A percentile compares a stretch with the other conserved stretches of the same genome.
phyloP scores from a whole-genome alignment of 2,888 invertebrate species.

The Cheilosia urbana region DNA sequence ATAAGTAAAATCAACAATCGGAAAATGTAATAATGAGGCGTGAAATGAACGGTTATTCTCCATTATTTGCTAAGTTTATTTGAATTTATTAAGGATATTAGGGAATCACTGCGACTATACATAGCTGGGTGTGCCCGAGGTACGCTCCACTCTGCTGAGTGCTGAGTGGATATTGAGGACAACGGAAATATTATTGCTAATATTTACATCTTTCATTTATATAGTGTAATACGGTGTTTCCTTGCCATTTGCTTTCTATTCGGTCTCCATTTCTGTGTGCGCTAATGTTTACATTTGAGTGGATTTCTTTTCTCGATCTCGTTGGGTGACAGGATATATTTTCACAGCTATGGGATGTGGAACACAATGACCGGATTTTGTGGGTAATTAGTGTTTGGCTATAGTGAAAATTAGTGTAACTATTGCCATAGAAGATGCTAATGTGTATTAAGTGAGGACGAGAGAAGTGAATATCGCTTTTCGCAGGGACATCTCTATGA shows the following conservation, averaged over 20 bases:
- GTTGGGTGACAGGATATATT: constrained; percentile 52
- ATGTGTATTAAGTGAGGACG: not conserved
- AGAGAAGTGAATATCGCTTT: not conserved
- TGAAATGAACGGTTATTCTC: constrained; percentile 76
- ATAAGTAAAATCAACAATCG: constrained; percentile 76
- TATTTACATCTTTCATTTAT: constrained; percentile 69
- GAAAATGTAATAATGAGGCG: constrained; percentile 76
- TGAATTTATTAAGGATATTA: constrained; percentile 76
- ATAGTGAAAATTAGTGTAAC: constrained; percentile 37
- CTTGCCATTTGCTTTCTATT: constrained; percentile 5
- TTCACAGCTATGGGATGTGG: constrained; percentile 21
- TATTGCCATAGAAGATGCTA: constrained; percentile 12
- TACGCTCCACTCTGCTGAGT: constrained; percentile 23
- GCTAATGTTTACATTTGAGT: constrained; percentile 55
- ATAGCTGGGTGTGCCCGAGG: not conserved
- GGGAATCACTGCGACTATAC: constrained; percentile 45
- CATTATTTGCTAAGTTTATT: constrained; percentile 75
- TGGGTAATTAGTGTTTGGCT: constrained; percentile 52
- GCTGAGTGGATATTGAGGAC: constrained; percentile 63
- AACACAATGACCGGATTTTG: constrained; percentile 50
- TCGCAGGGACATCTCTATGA: no score
- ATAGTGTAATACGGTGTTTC: constrained; percentile 37
- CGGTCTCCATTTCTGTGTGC: constrained; percentile 8
- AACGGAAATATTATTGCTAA: constrained; percentile 74
- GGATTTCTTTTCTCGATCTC: constrained; percentile 41